phyloP scores from a whole-genome alignment of 1,140 invertebrate species.

The Ditylenchus dipsaci region DNA sequence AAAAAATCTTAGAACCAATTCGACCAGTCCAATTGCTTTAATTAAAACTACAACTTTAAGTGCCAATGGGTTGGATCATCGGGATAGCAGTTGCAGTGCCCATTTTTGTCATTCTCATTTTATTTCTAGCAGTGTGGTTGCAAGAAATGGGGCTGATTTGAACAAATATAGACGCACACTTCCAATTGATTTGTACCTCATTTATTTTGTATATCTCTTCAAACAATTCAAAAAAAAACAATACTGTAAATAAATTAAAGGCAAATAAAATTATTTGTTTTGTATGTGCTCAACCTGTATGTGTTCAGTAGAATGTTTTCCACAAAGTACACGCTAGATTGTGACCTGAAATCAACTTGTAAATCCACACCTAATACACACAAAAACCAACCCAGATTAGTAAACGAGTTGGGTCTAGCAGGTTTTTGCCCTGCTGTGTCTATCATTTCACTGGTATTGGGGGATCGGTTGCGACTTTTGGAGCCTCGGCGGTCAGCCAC shows the following conservation, averaged over 20 bases:
- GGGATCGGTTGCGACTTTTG: slow-evolving; percentile 6
- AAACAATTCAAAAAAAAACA: background rate
- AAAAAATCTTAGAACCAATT: no score
- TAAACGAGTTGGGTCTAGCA: slow-evolving; percentile 53
- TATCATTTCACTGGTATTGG: slow-evolving; percentile 14
- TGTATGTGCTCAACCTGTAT: background rate
- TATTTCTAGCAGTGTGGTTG: slow-evolving; percentile 40
- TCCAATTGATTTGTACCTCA: background rate
- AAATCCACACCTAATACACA: no score
- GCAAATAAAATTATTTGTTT: slow-evolving; percentile 3
- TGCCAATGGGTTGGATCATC: slow-evolving; percentile 34
- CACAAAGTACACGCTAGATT: slow-evolving; percentile 53
- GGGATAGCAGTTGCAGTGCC: slow-evolving; percentile 37
- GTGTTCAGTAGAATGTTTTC: slow-evolving; percentile 47
- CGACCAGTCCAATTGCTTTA: no score
- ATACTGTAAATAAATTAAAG: background rate
- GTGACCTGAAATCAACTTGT: slow-evolving; percentile 32
- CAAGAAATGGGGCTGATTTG: slow-evolving; percentile 43
- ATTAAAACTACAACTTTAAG: slow-evolving; percentile 11
- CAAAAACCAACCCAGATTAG: slow-evolving; percentile 39
- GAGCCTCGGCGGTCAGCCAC: slow-evolving; percentile 3
- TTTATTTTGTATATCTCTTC: background rate
- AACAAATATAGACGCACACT: slow-evolving; percentile 1
- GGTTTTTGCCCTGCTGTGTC: slow-evolving; percentile 42
- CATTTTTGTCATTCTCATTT: slow-evolving; percentile 36